A percentile compares a stretch with the other conserved stretches of the same genome.
Conservation (phyloP, 2,797 vertebrate species). For the Pipistrellus kuhlii region DNA sequence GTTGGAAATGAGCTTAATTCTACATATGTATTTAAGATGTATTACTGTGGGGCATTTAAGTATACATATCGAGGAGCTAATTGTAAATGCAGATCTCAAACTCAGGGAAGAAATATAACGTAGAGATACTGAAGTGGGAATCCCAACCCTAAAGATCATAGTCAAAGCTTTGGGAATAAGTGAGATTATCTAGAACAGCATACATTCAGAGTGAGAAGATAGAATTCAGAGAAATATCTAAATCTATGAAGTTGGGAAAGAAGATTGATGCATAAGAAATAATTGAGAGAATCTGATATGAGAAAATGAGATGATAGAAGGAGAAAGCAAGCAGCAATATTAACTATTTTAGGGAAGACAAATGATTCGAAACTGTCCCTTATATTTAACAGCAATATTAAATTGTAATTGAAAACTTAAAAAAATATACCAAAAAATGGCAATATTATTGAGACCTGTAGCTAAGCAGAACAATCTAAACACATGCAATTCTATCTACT, state of each 20-base stretch:
- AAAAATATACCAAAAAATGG: not conserved
- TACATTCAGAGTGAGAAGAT: not conserved
- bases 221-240: not conserved
- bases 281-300: not conserved
- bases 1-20: not conserved
- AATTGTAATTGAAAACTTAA: not conserved
- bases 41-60: not conserved
- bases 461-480: not conserved
- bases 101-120: not conserved
- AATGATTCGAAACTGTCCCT: not conserved
- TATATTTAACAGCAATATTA: not conserved
- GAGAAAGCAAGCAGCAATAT: not conserved
- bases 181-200: not conserved
- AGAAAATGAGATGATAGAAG: not conserved
- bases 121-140: not conserved
- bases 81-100: slow-evolving; percentile 5
- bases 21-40: not conserved
- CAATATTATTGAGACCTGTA: not conserved
- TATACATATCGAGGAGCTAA: not conserved
- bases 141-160: not conserved
- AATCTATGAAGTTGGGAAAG: not conserved
- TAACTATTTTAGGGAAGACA: not conserved
- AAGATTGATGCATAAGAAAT: not conserved
- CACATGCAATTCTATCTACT: not conserved
- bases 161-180: not conserved